Base-by-base conservation (phyloP, 2,797 vertebrate genomes). In the Pangasius djambal region DNA sequence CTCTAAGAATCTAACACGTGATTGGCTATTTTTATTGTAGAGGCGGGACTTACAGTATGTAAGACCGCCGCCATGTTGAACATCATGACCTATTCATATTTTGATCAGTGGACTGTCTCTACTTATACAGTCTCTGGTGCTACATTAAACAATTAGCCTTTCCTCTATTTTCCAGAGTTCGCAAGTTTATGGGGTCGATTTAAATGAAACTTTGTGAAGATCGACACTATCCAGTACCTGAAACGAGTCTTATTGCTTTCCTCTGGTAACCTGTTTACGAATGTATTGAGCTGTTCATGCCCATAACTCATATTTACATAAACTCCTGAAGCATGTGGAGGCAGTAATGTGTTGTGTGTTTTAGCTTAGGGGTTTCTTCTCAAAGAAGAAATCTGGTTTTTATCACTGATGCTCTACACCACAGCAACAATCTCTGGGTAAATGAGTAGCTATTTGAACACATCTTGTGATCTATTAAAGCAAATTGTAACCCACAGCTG, bases 311-410 rank as follows among this genome's bases (percentile, higher is more conserved):
- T 65, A 50, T 83, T 63, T 48, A 83, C 81, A 83, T 15, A 15
- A 61, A 82, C 34, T 40, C 34, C 16, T 70, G 63, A 69, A 55
- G 18, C 83, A 85, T 85, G 83, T 34, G 83, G 83, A 84, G 63
- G 63, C 63, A 20, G 48, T 16, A 69, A 70, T 7, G 6, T 37
- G n/a, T 16, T 7, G 31, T 34, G 18, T 52, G 83, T 85, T 83
- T 65, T 48, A 65, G 82, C 82, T 31, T 20, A 55, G 18, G 40
- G 34, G 48, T 77, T 85, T 78, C 87, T 37, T 48, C 82, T 22
- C 31, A 25, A 55, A 59, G 61, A 34, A 65, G 72, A 57, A 78
- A 65, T 84, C 83, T 69, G 72, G 9, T 67, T 88, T 61, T 34
- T 72, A 55, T 85, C 65, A 70, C 83, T 25, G 65, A 70, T 1